Evolutionary conservation across 2,888 invertebrate species (phyloP).

Genomic region (Koerneria pararmatus): DNA sequence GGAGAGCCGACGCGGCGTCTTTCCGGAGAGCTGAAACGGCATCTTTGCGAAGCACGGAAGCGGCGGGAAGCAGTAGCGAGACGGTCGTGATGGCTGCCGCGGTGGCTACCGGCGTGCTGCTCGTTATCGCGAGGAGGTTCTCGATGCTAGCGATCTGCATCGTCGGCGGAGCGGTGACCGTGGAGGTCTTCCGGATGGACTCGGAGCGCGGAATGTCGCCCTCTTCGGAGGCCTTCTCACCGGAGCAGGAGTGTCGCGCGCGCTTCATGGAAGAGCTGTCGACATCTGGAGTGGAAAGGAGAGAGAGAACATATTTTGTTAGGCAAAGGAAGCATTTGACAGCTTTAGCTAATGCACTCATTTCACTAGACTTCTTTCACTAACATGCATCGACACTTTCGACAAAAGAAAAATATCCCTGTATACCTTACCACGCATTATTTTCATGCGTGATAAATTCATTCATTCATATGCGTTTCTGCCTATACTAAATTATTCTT

Average conservation of each 20-base stretch:
- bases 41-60: neutral
- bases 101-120: neutral
- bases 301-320: no score
- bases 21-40: constrained; percentile 11
- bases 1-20: no score
- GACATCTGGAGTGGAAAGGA: no score
- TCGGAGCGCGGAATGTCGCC: constrained; percentile 29
- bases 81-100: neutral
- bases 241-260: neutral
- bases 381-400: no score
- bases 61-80: neutral
- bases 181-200: neutral
- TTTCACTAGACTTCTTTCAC: no score
- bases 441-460: no score
- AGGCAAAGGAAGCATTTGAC: no score
- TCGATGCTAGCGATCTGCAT: neutral
- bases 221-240: constrained; percentile 42
- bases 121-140: neutral
- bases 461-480: no score
- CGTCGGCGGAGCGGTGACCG: neutral
- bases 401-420: no score
- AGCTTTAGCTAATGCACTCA: no score
- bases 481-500: no score
- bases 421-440: no score
- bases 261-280: neutral